A percentile compares a stretch with the other conserved stretches of the same genome.
Evolutionary conservation across 2,888 invertebrate genomes (phyloP).

Genomic region (Scaptomyza polygonia): DNA sequence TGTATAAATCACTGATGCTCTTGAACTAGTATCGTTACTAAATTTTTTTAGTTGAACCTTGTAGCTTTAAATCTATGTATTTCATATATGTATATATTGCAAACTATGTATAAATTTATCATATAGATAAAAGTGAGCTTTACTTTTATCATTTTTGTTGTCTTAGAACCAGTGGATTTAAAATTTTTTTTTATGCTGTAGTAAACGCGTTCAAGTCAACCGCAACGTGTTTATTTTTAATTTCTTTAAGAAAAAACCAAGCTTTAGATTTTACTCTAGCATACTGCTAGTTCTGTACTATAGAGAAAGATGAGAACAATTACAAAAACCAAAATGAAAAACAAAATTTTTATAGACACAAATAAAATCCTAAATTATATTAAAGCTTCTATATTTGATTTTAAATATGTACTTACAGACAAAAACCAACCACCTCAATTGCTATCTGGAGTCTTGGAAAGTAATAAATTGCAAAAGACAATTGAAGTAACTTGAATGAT

Average conservation of each 20-base stretch:
- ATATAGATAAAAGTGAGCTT: slow-evolving; percentile 9
- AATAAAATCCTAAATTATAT: slow-evolving; percentile 12
- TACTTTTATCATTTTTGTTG: slow-evolving; percentile 16
- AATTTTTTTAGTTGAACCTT: slow-evolving; percentile 10
- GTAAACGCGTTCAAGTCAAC: slow-evolving; percentile 29
- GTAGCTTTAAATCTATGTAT: slow-evolving; percentile 9
- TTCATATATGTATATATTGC: no score
- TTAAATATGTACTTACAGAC: no score
- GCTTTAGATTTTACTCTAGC: slow-evolving; percentile 26
- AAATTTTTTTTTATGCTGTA: slow-evolving; percentile 23
- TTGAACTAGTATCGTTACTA: slow-evolving; percentile 18
- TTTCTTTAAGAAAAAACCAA: slow-evolving; percentile 60
- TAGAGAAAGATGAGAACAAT: slow-evolving; percentile 9
- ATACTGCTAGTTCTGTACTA: slow-evolving; percentile 28
- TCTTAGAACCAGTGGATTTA: slow-evolving; percentile 37
- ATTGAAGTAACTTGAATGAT: slow-evolving; percentile 25
- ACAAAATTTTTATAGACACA: slow-evolving; percentile 25
- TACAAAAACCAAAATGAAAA: slow-evolving; percentile 55
- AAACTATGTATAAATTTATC: no score
- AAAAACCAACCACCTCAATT: not conserved
- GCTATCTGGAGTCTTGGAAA: no score
- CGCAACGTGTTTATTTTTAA: slow-evolving; percentile 37
- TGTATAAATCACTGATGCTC: slow-evolving; percentile 22
- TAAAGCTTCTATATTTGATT: no score
- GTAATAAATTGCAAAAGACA: slow-evolving; percentile 9